Conservation (phyloP, 2,113 vertebrate species). For the Gnathonemus echidnorhynchus region DNA sequence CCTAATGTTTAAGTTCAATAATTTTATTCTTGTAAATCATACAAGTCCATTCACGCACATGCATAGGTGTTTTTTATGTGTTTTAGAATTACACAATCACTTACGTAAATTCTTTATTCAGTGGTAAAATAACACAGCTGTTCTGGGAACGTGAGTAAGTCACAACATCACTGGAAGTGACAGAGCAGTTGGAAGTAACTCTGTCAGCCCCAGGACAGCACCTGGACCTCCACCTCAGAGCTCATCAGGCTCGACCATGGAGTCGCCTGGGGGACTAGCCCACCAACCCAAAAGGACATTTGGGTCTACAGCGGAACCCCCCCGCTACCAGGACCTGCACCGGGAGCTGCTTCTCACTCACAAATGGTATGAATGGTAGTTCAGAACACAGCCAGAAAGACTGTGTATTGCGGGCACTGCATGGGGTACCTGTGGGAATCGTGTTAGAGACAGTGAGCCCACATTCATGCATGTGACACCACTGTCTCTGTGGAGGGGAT, state of each 20-base stretch:
- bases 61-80: background rate
- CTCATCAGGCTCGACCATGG: background rate
- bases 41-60: background rate
- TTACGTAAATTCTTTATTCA: background rate
- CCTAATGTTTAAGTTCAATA: background rate
- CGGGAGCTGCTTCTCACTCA: conserved; percentile 66
- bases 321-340: conserved; percentile 59
- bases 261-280: background rate
- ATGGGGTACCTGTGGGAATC: background rate
- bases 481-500: conserved; percentile 43
- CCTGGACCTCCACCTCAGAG: background rate
- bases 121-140: background rate
- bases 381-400: background rate
- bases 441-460: background rate
- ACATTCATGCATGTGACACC: conserved; percentile 7
- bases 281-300: background rate
- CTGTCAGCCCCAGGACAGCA: background rate
- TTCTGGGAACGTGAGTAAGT: background rate
- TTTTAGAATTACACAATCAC: background rate
- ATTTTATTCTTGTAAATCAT: background rate
- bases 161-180: background rate
- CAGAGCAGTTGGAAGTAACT: background rate
- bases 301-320: conserved; percentile 39
- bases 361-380: conserved; percentile 51
- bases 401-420: background rate